Conservation (phyloP, 2,797 vertebrate genomes). For the Ceryle rudis region DNA sequence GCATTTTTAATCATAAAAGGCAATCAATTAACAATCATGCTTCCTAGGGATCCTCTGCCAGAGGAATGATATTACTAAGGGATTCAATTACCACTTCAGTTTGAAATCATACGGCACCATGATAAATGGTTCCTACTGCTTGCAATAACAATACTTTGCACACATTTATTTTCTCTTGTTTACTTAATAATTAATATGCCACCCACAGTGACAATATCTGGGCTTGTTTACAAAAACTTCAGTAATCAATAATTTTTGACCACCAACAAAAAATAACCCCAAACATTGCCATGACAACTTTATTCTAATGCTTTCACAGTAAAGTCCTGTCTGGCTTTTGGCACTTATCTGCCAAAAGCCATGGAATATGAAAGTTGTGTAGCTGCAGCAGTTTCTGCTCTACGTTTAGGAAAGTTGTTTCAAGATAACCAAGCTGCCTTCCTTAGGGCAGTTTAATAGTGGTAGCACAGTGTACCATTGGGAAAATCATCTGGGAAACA, state of each 20-base stretch:
- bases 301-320: not conserved
- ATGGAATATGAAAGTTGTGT: not conserved
- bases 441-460: not conserved
- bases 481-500: not conserved
- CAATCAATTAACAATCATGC: constrained; percentile 16
- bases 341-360: not conserved
- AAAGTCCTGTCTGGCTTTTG: not conserved
- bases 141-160: constrained; percentile 31
- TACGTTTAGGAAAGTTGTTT: not conserved
- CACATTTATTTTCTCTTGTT: constrained; percentile 61
- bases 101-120: constrained; percentile 26
- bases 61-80: constrained; percentile 25
- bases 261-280: not conserved
- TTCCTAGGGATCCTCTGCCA: not conserved
- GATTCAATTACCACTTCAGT: constrained; percentile 52
- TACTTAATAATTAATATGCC: constrained; percentile 63
- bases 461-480: not conserved
- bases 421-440: not conserved
- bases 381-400: not conserved
- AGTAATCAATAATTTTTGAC: constrained; percentile 41
- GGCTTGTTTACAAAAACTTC: constrained; percentile 37
- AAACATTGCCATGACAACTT: not conserved
- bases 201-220: constrained; percentile 32
- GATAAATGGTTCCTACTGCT: constrained; percentile 31
- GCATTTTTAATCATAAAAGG: not conserved